Evolutionary conservation across 2,113 vertebrate species (phyloP).

Genomic region (Redunca redunca): DNA sequence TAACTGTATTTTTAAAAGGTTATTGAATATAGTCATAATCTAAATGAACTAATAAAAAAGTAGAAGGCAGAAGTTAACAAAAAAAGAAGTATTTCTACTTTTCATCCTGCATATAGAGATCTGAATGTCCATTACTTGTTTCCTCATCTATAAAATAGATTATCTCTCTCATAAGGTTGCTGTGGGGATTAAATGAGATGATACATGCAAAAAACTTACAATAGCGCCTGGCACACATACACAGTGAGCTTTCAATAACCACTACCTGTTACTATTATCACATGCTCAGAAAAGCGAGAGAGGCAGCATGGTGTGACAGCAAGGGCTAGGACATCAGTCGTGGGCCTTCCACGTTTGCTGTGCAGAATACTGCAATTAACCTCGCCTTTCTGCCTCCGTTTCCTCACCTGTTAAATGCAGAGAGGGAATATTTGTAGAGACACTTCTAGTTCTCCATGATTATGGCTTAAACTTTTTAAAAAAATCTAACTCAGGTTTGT

Average conservation of each 20-base stretch:
- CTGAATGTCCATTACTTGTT: not conserved
- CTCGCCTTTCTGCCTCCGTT: not conserved
- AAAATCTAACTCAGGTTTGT: not conserved
- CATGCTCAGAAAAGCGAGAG: not conserved
- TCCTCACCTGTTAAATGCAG: not conserved
- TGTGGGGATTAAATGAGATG: not conserved
- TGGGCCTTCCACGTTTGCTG: not conserved
- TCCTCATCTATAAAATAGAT: not conserved
- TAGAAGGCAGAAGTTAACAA: not conserved
- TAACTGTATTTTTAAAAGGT: not conserved
- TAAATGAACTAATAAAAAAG: not conserved
- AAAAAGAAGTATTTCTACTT: not conserved
- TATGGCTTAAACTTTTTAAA: not conserved
- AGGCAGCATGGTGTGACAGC: not conserved
- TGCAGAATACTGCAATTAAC: accelerated
- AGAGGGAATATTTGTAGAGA: too few relatives aligned
- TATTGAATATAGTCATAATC: not conserved
- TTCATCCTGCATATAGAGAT: not conserved
- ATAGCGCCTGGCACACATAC: not conserved
- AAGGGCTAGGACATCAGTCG: not conserved
- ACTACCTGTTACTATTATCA: not conserved
- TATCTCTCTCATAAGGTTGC: not conserved
- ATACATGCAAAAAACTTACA: too few relatives aligned
- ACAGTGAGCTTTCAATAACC: not conserved
- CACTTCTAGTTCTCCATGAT: not conserved